A percentile compares a stretch with the other conserved stretches of the same genome.
phyloP scores from a whole-genome alignment of 2,113 vertebrate species.

The Myodes glareolus region DNA sequence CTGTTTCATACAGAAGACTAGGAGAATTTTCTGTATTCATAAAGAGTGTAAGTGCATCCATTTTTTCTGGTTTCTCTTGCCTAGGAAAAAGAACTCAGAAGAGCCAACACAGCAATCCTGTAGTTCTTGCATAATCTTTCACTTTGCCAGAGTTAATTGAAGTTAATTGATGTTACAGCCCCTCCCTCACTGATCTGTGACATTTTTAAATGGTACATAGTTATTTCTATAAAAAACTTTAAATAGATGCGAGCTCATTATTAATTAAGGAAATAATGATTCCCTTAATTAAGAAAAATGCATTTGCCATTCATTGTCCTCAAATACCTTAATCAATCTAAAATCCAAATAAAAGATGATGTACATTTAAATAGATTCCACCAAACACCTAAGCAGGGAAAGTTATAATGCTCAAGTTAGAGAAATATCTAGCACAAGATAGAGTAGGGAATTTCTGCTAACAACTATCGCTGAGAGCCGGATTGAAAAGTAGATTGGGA shows the following conservation, averaged over 20 bases:
- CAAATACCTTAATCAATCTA: neutral
- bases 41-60: neutral
- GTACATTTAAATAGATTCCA: neutral
- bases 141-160: neutral
- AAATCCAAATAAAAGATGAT: neutral
- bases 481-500: neutral
- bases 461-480: constrained; percentile 52
- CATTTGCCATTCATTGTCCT: neutral
- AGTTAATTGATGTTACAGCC: neutral
- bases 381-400: neutral
- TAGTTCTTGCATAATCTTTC: neutral
- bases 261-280: neutral
- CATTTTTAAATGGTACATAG: neutral
- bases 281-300: neutral
- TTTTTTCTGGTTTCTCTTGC: neutral
- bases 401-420: constrained; percentile 19
- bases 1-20: neutral
- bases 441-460: constrained; percentile 46
- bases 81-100: neutral
- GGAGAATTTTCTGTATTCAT: neutral
- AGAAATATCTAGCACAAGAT: constrained; percentile 54
- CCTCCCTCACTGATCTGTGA: neutral
- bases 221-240: neutral
- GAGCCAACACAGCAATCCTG: neutral
- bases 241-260: neutral